Percentiles rank a stretch among this genome's conserved stretches.
phyloP scores from a whole-genome alignment of 2,113 vertebrate species.

The Rynchops niger region DNA sequence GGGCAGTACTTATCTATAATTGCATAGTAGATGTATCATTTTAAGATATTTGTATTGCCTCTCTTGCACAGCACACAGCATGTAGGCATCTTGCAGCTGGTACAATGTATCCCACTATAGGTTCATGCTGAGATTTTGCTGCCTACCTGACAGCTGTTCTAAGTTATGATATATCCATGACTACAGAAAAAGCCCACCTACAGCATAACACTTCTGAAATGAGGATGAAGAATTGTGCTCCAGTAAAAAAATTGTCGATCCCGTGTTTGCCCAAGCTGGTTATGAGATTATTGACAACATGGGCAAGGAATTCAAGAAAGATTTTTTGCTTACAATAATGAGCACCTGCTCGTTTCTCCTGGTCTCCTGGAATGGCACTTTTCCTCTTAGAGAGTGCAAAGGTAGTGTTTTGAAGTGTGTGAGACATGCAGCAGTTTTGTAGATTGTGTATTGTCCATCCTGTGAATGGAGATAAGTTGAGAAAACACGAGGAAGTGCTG shows the following conservation, averaged over 20 bases:
- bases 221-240: not conserved
- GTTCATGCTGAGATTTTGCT: not conserved
- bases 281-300: not conserved
- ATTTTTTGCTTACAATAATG: not conserved
- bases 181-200: not conserved
- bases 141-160: not conserved
- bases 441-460: not conserved
- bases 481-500: not conserved
- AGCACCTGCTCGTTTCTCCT: not conserved
- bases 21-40: not conserved
- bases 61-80: not conserved
- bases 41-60: not conserved
- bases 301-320: not conserved
- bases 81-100: not conserved
- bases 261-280: not conserved
- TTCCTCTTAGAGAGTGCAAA: not conserved
- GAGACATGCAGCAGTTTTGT: not conserved
- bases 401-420: not conserved
- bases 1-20: not conserved
- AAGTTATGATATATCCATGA: not conserved
- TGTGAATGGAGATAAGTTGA: not conserved
- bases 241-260: not conserved
- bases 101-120: not conserved
- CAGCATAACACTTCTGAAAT: not conserved
- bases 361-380: not conserved